A percentile compares a stretch with the other conserved stretches of the same genome.
Evolutionary conservation across 2,888 invertebrate genomes (phyloP).

Genomic region (Hyposoter dolosus): DNA sequence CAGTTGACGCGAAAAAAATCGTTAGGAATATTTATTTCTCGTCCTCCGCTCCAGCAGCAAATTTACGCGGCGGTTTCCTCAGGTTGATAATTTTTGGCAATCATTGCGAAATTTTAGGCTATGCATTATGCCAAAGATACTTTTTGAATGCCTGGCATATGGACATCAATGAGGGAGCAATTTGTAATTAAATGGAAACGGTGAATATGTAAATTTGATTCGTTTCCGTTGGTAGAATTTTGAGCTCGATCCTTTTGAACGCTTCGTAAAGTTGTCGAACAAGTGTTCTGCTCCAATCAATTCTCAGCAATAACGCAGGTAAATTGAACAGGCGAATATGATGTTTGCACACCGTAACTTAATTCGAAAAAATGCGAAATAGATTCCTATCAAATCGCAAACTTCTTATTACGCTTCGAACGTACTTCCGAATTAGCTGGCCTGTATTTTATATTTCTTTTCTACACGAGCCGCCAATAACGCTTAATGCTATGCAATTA

Average conservation of each 20-base stretch:
- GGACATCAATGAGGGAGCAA: neutral
- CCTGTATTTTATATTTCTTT: slow-evolving; percentile 54
- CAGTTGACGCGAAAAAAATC: too few relatives aligned
- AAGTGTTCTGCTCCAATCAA: neutral
- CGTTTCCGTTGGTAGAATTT: neutral
- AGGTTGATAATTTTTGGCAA: neutral
- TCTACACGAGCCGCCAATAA: slow-evolving; percentile 55
- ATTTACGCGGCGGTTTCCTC: neutral
- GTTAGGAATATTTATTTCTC: neutral
- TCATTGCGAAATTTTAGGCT: neutral
- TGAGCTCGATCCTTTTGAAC: neutral
- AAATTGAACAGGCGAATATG: slow-evolving; percentile 28
- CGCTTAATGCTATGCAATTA: slow-evolving; percentile 66
- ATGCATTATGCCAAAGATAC: neutral
- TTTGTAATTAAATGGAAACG: neutral
- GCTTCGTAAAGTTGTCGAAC: slow-evolving; percentile 3
- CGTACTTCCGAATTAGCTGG: slow-evolving; percentile 17
- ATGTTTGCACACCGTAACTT: slow-evolving; percentile 50
- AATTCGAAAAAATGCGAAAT: slow-evolving; percentile 68
- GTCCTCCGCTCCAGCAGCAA: neutral
- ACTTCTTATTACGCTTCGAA: slow-evolving; percentile 64
- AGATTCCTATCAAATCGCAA: slow-evolving; percentile 70
- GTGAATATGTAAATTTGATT: neutral
- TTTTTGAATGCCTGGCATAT: neutral
- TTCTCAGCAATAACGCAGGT: neutral